Conservation (phyloP, 2,797 vertebrate genomes). For the Acipenser ruthenus region DNA sequence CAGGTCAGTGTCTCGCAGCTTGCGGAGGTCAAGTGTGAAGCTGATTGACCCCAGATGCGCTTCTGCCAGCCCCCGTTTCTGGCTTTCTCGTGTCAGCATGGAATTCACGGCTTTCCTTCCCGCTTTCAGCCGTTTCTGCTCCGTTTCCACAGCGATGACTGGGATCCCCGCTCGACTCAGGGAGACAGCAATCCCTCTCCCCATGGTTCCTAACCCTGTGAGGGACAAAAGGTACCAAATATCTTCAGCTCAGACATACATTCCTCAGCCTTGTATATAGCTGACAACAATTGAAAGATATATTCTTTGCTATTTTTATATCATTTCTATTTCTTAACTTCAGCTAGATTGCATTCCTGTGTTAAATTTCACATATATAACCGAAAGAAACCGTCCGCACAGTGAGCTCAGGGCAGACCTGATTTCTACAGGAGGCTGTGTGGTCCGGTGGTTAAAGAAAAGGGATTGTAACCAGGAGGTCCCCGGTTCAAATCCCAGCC, state of each 20-base stretch:
- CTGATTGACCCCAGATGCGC: conserved; percentile 35
- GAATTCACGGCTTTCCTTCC: conserved; percentile 58
- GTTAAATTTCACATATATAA: too few species aligned
- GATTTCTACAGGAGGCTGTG: too few species aligned
- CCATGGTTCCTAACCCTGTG: conserved; percentile 89
- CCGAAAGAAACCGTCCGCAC: too few species aligned
- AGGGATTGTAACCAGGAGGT: too few species aligned
- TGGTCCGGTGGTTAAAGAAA: too few species aligned
- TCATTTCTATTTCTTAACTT: too few species aligned
- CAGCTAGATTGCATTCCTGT: too few species aligned
- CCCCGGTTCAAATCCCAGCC: too few species aligned
- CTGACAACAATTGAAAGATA: too few species aligned
- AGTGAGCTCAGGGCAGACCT: too few species aligned
- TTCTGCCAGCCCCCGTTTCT: conserved; percentile 45
- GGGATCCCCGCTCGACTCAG: conserved; percentile 69
- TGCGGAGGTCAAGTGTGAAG: conserved; percentile 57
- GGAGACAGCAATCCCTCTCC: conserved; percentile 72
- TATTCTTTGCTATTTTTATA: too few species aligned
- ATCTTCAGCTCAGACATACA: neutral
- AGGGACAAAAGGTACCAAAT: too few species aligned
- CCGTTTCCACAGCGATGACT: conserved; percentile 76
- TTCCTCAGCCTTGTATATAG: conserved; percentile 29
- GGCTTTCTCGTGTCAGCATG: conserved; percentile 63
- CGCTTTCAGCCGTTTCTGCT: conserved; percentile 58
- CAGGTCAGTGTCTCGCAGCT: conserved; percentile 61